Base-by-base conservation (phyloP, 2,113 vertebrate species). In the Stercorarius parasiticus region DNA sequence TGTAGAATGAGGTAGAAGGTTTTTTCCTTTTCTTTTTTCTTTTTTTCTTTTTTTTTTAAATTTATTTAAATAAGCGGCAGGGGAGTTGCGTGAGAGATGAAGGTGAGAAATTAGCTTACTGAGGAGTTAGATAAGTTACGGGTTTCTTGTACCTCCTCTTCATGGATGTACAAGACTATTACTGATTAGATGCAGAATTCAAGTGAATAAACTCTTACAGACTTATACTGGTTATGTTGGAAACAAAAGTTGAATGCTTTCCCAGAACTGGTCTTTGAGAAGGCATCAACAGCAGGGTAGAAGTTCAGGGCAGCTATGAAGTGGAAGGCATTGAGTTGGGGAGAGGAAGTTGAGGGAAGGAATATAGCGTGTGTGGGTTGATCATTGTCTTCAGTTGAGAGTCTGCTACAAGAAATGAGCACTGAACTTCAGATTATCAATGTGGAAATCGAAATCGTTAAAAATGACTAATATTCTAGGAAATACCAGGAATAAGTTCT, bases 301-400 rank as follows among this genome's bases (percentile, higher is more conserved):
- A 83, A 64, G 52, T 76, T 82, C 40, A 80, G 58, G 59, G 67
- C 55, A 77, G 26, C 50, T 73, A 4, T 62, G 30, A 79, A 83
- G 36, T 82, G 7, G 32, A 74, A 90, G 30, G 49, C 21, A 43
- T 42, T 34, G 38, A 36, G 30, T 0, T 72, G 22, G 13, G 27
- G 34, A 88, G 66, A 66, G 32, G 53, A 88, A 85, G 16, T 6
- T 55, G 29, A 65, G 26, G 20, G 79, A 42, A 55, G 47, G 43
- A 93, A 26, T 74, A 40, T 5, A 61, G 23, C 1, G 0, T 36
- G 4, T 65, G 15, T 10, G 34, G 29, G 11, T 64, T 85, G 56
- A 30, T 80, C 1, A 3, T 47, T 2, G 0, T 72, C 56, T 91
- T 74, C 11, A 45, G 2, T 26, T 85, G 52, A 59, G 3, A 1